These are phyloP conservation scores for Sebastes diploproa DNA, from an alignment of 2,797 vertebrate genomes.

Conservation along the genomic window DNA sequence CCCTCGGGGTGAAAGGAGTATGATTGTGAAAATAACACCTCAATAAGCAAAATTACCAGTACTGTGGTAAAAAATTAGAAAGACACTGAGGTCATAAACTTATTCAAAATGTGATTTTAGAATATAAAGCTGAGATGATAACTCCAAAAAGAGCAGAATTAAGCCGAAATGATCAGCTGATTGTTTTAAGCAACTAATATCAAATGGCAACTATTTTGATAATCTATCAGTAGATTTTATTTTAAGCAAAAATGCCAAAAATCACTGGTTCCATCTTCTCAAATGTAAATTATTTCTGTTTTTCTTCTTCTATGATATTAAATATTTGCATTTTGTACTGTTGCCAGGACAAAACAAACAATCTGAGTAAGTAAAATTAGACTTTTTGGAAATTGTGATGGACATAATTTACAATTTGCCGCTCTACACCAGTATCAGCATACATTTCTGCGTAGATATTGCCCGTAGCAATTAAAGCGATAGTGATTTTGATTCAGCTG, in stretches of 20 bases:
- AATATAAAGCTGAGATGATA: too few relatives aligned
- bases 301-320: background rate
- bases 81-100: too few relatives aligned
- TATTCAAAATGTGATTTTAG: background rate
- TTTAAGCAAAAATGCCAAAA: background rate
- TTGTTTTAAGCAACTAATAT: background rate
- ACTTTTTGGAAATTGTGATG: background rate
- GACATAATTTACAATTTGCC: background rate
- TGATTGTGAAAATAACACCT: too few relatives aligned
- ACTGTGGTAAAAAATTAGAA: too few relatives aligned
- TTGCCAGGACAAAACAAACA: background rate
- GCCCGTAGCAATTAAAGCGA: slow-evolving; percentile 28
- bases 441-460: slow-evolving; percentile 10
- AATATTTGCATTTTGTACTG: background rate
- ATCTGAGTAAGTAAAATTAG: background rate
- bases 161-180: background rate
- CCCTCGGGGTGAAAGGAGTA: too few relatives aligned
- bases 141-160: background rate
- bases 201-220: background rate
- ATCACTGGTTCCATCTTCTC: background rate
- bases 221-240: background rate
- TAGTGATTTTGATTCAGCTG: slow-evolving; percentile 38
- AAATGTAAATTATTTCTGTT: background rate
- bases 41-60: too few relatives aligned
- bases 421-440: background rate